A percentile compares a stretch with the other conserved stretches of the same genome.
These are phyloP conservation scores for Busseola fusca DNA, from an alignment of 2,888 invertebrate genomes.

Conservation along the genomic window DNA sequence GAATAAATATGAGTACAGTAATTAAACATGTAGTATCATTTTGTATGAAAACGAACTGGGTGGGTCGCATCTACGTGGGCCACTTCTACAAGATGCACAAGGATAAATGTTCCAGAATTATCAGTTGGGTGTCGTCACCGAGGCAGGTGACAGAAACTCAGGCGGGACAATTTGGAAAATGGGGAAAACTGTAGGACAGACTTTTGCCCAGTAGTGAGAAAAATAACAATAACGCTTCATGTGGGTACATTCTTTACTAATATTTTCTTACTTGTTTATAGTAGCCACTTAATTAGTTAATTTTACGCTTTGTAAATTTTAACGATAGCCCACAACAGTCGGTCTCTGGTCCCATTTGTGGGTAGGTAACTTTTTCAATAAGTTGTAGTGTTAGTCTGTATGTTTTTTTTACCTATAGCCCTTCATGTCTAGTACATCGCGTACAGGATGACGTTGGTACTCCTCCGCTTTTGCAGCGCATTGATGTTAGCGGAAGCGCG, in stretches of 20 bases:
- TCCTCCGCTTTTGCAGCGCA: too few species aligned
- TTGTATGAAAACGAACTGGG: not conserved
- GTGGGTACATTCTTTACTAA: not conserved
- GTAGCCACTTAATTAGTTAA: constrained; percentile 10
- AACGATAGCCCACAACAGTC: not conserved
- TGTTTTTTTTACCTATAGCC: too few species aligned
- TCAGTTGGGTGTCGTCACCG: not conserved
- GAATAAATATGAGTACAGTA: too few species aligned
- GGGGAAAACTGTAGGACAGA: not conserved
- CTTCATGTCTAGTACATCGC: too few species aligned
- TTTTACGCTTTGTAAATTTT: constrained; percentile 19
- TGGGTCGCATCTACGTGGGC: not conserved
- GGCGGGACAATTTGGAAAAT: not conserved
- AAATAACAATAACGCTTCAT: too few species aligned
- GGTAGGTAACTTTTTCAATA: too few species aligned
- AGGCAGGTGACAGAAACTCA: not conserved
- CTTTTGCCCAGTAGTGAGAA: not conserved
- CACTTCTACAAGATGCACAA: not conserved
- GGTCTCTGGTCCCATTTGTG: not conserved
- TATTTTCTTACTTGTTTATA: not conserved
- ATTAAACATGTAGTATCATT: not conserved
- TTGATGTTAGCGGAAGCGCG: too few species aligned
- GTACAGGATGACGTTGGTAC: too few species aligned
- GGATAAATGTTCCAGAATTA: not conserved
- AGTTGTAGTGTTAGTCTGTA: too few species aligned